phyloP scores from a whole-genome alignment of 2,888 invertebrate species.

The Drosophila buzzatii region DNA sequence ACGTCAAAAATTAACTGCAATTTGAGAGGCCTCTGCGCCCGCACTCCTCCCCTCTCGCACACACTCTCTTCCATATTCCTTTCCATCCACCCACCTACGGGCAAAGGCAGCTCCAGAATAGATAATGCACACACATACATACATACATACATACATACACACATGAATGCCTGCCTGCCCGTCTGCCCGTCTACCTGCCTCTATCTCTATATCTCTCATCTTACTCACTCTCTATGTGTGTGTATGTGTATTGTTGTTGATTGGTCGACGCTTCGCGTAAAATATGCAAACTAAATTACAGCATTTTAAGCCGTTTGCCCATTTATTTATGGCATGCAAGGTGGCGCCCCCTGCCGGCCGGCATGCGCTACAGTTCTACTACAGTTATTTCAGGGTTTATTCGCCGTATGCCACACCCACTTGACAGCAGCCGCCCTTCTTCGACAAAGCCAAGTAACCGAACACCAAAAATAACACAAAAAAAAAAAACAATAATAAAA shows the following conservation, averaged over 20 bases:
- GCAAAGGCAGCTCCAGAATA: constrained; percentile 7
- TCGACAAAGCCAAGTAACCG: constrained; percentile 1
- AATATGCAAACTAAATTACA: constrained; percentile 68
- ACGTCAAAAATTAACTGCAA: constrained; percentile 57
- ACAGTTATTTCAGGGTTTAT: constrained; percentile 34
- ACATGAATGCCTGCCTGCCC: background rate
- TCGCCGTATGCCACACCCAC: constrained; percentile 26
- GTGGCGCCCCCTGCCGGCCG: constrained; percentile 51
- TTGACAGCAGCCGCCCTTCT: constrained; percentile 31
- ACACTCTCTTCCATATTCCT: background rate
- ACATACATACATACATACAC: background rate
- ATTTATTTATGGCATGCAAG: constrained; percentile 58
- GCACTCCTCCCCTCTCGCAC: background rate
- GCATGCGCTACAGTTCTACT: constrained; percentile 26
- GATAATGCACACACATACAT: constrained; percentile 6
- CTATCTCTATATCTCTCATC: no score
- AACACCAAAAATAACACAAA: constrained; percentile 24
- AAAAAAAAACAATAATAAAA: constrained; percentile 16
- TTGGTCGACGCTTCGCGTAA: constrained; percentile 49
- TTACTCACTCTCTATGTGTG: background rate
- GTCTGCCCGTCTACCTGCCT: no score
- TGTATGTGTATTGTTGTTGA: constrained; percentile 30
- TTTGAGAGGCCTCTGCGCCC: constrained; percentile 32
- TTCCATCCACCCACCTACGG: background rate
- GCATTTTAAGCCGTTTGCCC: constrained; percentile 63